Evolutionary conservation across 2,888 invertebrate genomes (phyloP), one percentile per base, ranked within the genome.

Genomic region (Melangyna quadrimaculata): DNA sequence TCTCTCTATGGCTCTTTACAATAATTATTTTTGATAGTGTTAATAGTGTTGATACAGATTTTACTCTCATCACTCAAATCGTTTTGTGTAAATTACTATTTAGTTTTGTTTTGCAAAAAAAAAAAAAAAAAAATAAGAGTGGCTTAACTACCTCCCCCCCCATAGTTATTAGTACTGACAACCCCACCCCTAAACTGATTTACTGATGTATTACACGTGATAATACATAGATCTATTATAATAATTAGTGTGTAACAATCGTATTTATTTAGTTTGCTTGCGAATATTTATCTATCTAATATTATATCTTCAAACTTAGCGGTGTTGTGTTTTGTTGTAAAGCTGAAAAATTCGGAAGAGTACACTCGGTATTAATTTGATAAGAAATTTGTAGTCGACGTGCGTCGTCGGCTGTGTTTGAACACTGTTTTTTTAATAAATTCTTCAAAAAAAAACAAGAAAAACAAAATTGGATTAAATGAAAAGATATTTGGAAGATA

Each of bases 401-500:
- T 40, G 53, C 35, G 17, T 72, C 43, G 55, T 24, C 57, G 27
- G 27, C 27, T 4, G 27, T 55, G 59, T 75, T 73, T 59, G 55
- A 65, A 63, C 4, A 67, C 45, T 43, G 59, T 80, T 48, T 71
- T 57, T 61, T 53, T n/a, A 19, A 35, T 70, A 67, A 40, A 45
- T 70, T 71, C 61, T 67, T 80, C 53, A 69, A 80, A 55, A 73
- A 78, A 61, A 19, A 72, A 75, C 27, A 24, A 69, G n/a, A n/a
- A n/a, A n/a, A n/a, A n/a, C n/a, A n/a, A 73, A 81, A 43, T 81
- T 81, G 63, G 65, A 73, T 65, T 86, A 77, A 86, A 86, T 86
- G 86, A 86, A 81, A 81, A 86, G 86, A 78, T 78, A 86, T 59
- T 81, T 81, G 37, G 86, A 81, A 73, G 81, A 86, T 63, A 73